Conservation (phyloP, 2,797 vertebrate genomes). For the Balearica regulorum region DNA sequence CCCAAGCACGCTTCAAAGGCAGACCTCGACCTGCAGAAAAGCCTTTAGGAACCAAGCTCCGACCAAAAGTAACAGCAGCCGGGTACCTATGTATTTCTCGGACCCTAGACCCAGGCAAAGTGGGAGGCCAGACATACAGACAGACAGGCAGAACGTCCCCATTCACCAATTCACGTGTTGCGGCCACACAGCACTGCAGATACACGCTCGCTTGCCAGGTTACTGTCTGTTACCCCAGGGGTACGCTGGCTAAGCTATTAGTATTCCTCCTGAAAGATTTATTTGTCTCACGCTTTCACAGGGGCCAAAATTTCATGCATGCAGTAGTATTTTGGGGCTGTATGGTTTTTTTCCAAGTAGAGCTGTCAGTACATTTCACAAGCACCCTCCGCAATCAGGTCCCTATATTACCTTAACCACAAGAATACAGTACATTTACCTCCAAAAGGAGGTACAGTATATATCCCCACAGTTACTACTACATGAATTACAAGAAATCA, state of each 20-base stretch:
- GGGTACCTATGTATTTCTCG: too few relatives aligned
- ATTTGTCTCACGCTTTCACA: background rate
- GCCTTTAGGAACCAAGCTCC: background rate
- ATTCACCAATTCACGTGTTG: fast-evolving
- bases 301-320: fast-evolving
- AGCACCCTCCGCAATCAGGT: background rate
- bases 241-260: background rate
- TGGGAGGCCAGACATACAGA: fast-evolving
- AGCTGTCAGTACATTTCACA: background rate
- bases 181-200: background rate
- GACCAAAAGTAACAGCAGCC: background rate
- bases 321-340: background rate
- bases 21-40: background rate
- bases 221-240: background rate
- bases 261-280: background rate
- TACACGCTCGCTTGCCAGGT: fast-evolving
- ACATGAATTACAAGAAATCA: background rate
- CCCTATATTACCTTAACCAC: background rate
- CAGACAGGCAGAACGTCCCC: background rate
- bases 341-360: background rate
- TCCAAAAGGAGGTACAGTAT: background rate
- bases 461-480: background rate
- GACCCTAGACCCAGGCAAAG: background rate
- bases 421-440: background rate
- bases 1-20: background rate